These are phyloP conservation scores for Silurus glanis DNA, from an alignment of 2,113 vertebrate genomes.

Conservation along the genomic window DNA sequence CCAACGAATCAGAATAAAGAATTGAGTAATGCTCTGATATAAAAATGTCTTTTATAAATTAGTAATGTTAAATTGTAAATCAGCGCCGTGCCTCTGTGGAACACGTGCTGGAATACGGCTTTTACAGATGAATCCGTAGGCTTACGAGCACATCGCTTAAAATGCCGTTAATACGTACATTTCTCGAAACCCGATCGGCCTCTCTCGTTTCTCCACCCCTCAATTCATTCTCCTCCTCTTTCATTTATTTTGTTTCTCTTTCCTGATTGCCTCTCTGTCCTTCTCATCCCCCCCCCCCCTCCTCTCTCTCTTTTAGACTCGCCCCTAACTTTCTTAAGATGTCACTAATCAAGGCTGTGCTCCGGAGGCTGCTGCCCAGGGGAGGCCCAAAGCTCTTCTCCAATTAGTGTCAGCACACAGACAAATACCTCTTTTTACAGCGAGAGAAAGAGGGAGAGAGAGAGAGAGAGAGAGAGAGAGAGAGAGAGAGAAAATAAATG, in stretches of 20 bases:
- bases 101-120: background rate
- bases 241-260: constrained; percentile 19
- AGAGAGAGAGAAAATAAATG: constrained; percentile 63
- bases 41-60: background rate
- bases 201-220: background rate
- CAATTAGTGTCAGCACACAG: constrained; percentile 77
- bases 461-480: constrained; percentile 33
- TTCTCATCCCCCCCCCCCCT: background rate
- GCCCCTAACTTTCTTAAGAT: constrained; percentile 66
- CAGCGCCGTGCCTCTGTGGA: background rate
- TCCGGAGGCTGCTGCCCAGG: constrained; percentile 66
- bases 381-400: constrained; percentile 72
- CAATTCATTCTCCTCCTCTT: constrained; percentile 34
- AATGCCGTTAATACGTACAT: background rate
- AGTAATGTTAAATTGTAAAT: no score
- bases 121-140: background rate
- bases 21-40: background rate
- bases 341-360: constrained; percentile 72
- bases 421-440: constrained; percentile 68
- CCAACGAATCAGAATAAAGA: background rate
- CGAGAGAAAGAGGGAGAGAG: constrained; percentile 41
- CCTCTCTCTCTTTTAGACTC: background rate
- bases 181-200: background rate
- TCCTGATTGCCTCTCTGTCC: constrained; percentile 37
- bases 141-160: background rate